A percentile compares a stretch with the other conserved stretches of the same genome.
Evolutionary conservation across 2,797 vertebrate genomes (phyloP).

Genomic region (Buphagus erythrorhynchus): DNA sequence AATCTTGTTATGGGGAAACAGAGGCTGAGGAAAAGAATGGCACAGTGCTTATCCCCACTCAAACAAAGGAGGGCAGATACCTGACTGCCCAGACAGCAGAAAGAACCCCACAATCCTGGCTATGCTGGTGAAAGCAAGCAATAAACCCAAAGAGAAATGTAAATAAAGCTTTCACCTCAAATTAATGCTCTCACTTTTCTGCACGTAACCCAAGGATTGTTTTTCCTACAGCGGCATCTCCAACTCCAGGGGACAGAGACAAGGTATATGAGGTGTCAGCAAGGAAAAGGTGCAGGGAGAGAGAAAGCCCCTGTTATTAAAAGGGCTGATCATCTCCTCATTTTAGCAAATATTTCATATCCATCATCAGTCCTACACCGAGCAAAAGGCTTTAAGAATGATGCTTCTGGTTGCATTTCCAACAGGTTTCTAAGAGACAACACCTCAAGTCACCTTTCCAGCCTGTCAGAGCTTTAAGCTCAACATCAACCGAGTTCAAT

Average conservation of each 20-base stretch:
- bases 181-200: not conserved
- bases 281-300: not conserved
- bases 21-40: not conserved
- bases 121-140: not conserved
- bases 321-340: not conserved
- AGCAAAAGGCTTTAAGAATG: not conserved
- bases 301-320: not conserved
- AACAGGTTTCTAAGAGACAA: not conserved
- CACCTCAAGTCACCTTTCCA: not conserved
- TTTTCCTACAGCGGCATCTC: fast-evolving
- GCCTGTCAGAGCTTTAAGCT: not conserved
- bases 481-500: not conserved
- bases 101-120: not conserved
- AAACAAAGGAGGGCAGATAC: not conserved
- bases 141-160: not conserved
- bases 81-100: not conserved
- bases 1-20: not conserved
- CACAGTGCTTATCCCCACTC: not conserved
- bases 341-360: not conserved
- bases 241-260: not conserved
- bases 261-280: not conserved
- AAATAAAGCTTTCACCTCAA: not conserved
- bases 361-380: not conserved
- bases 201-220: not conserved
- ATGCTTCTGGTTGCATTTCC: not conserved